These are phyloP conservation scores for Salvelinus sp. DNA, from an alignment of 2,113 vertebrate genomes.

Conservation along the genomic window DNA sequence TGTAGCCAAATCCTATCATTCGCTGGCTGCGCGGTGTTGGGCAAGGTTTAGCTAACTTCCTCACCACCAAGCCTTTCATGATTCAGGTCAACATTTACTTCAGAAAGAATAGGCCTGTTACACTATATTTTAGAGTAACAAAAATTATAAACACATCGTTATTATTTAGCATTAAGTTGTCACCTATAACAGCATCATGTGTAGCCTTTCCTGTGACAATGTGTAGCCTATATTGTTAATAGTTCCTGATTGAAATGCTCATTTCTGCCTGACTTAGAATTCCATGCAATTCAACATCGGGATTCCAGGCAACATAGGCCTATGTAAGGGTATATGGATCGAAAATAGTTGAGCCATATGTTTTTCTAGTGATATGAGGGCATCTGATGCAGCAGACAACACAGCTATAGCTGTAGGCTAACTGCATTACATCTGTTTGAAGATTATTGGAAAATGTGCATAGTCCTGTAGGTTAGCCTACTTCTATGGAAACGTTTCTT, in stretches of 20 bases:
- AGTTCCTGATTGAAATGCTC: no score
- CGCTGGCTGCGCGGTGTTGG: neutral
- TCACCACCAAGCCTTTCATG: neutral
- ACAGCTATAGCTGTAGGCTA: neutral
- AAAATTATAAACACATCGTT: neutral
- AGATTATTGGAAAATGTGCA: conserved; percentile 52
- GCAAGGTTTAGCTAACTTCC: neutral
- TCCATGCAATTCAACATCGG: no score
- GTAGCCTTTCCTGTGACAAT: neutral
- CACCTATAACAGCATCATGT: neutral
- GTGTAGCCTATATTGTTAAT: neutral
- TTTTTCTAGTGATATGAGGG: no score
- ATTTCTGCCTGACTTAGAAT: no score
- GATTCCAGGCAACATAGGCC: no score
- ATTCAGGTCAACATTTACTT: neutral
- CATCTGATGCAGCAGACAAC: neutral
- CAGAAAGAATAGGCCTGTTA: neutral
- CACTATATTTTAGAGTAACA: neutral
- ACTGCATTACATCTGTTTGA: conserved; percentile 31
- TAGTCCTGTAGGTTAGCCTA: conserved; percentile 18
- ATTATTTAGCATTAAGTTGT: neutral
- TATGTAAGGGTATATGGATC: no score
- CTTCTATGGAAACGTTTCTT: conserved; percentile 35
- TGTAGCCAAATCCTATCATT: no score
- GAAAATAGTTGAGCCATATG: neutral